A percentile compares a stretch with the other conserved stretches of the same genome.
phyloP scores from a whole-genome alignment of 1,140 invertebrate species.

The Phocides pigmalion region DNA sequence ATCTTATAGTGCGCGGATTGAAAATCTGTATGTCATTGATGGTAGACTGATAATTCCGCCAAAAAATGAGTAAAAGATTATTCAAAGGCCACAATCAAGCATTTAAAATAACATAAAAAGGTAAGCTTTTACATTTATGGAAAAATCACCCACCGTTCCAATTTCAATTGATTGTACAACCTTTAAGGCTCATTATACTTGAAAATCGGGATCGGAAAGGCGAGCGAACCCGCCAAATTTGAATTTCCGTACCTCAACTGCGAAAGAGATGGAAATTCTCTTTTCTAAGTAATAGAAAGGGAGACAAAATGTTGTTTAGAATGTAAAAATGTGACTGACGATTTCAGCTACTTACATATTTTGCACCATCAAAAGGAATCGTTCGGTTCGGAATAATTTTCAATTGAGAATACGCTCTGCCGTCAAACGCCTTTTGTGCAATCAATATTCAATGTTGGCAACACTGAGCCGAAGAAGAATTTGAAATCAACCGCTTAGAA shows the following conservation, averaged over 20 bases:
- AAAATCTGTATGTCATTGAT: too few species aligned
- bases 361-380: slow-evolving; percentile 78
- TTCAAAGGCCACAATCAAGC: slow-evolving; percentile 24
- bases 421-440: slow-evolving; percentile 76
- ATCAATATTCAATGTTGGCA: slow-evolving; percentile 82
- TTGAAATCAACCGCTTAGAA: slow-evolving; percentile 65
- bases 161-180: slow-evolving; percentile 73
- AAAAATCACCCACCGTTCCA: slow-evolving; percentile 52
- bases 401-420: slow-evolving; percentile 80
- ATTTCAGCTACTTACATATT: slow-evolving; percentile 81
- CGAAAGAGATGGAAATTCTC: slow-evolving; percentile 43
- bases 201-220: slow-evolving; percentile 76
- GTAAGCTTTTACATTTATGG: slow-evolving; percentile 29
- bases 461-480: slow-evolving; percentile 59
- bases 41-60: too few species aligned
- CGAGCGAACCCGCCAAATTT: slow-evolving; percentile 75
- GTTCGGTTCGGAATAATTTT: slow-evolving; percentile 73
- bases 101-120: slow-evolving; percentile 6
- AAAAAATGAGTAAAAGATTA: neutral
- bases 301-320: slow-evolving; percentile 56
- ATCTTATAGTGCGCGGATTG: too few species aligned
- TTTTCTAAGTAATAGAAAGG: slow-evolving; percentile 27
- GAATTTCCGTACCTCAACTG: slow-evolving; percentile 75
- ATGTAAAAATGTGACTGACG: slow-evolving; percentile 70
- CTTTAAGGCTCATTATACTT: slow-evolving; percentile 78